Conservation (phyloP, 2,797 vertebrate genomes). For the Chaenodraco wilsoni region DNA sequence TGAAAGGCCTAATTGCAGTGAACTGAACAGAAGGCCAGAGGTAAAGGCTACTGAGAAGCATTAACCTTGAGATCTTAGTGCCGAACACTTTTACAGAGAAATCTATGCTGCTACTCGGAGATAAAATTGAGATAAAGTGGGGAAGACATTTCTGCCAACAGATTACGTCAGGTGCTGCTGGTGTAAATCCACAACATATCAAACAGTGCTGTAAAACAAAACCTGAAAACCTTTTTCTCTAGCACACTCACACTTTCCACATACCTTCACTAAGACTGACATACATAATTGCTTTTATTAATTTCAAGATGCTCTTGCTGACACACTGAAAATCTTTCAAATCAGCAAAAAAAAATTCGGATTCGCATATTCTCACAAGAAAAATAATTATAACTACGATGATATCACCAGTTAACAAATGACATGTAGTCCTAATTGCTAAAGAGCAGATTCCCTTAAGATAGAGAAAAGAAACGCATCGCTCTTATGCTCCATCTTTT, state of each 20-base stretch:
- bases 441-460: constrained; percentile 68
- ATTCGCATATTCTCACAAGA: constrained; percentile 58
- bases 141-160: constrained; percentile 22
- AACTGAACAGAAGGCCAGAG: constrained; percentile 66
- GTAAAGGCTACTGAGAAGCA: constrained; percentile 70
- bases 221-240: constrained; percentile 7
- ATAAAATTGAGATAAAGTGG: constrained; percentile 34
- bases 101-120: constrained; percentile 1
- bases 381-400: constrained; percentile 65
- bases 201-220: constrained; percentile 26
- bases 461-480: constrained; percentile 63
- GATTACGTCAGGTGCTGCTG: constrained; percentile 11
- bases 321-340: constrained; percentile 62
- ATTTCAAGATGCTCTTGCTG: constrained; percentile 58
- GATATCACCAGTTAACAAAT: constrained; percentile 70
- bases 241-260: constrained; percentile 13
- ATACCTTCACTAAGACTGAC: constrained; percentile 45
- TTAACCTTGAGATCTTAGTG: constrained; percentile 71
- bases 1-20: constrained; percentile 73
- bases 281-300: constrained; percentile 55
- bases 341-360: constrained; percentile 66
- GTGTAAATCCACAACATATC: constrained; percentile 10
- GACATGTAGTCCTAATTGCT: constrained; percentile 57
- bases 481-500: constrained; percentile 67
- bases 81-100: constrained; percentile 45